A percentile compares a stretch with the other conserved stretches of the same genome.
phyloP scores from a whole-genome alignment of 2,797 vertebrate genomes.

The Pseudomugil gertrudae region DNA sequence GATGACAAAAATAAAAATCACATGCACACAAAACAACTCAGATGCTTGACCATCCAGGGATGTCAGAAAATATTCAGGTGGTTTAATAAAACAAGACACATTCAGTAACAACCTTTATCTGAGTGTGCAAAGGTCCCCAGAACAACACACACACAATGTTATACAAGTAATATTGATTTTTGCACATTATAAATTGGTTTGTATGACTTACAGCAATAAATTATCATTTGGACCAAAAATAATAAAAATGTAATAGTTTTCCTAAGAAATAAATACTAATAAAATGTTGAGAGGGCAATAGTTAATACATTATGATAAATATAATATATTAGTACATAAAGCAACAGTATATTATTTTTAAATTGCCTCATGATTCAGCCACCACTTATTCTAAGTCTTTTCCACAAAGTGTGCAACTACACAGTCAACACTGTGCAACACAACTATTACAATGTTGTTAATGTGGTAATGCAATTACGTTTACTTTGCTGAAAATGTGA shows the following conservation, averaged over 20 bases:
- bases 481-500: slow-evolving; percentile 35
- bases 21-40: slow-evolving; percentile 4
- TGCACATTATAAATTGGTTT: slow-evolving; percentile 8
- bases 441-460: too few relatives aligned
- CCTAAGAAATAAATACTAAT: slow-evolving; percentile 4
- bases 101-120: slow-evolving; percentile 15
- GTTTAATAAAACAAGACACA: slow-evolving; percentile 1
- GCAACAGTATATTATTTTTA: slow-evolving; percentile 4
- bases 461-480: slow-evolving; percentile 46
- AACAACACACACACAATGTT: slow-evolving; percentile 10
- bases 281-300: background rate
- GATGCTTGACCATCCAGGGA: background rate
- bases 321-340: slow-evolving; percentile 10
- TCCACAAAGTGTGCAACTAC: slow-evolving; percentile 5
- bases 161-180: background rate
- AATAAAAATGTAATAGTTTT: background rate
- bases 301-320: slow-evolving; percentile 4
- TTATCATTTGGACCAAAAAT: background rate
- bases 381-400: slow-evolving; percentile 22
- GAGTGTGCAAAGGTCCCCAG: slow-evolving; percentile 15
- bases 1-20: background rate
- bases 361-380: slow-evolving; percentile 12
- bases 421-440: too few relatives aligned
- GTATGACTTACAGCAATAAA: background rate
- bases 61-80: slow-evolving; percentile 2